Evolutionary conservation across 2,797 vertebrate genomes (phyloP).

Genomic region (Hafferia zeledoni): DNA sequence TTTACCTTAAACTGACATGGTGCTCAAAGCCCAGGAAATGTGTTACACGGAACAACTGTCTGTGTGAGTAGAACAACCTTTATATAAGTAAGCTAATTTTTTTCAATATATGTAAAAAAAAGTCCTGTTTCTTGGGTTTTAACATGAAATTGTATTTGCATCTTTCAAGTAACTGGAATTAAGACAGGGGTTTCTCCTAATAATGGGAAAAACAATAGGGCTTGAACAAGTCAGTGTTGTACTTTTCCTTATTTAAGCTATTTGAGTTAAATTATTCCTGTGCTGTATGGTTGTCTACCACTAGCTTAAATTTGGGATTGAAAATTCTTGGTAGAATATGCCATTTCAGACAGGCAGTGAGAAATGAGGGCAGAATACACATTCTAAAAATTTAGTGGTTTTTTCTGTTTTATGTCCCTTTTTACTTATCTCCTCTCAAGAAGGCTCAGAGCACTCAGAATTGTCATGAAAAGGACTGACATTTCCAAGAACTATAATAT

Average conservation of each 20-base stretch:
- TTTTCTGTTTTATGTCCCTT: not conserved
- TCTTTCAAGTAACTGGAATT: not conserved
- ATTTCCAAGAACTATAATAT: not conserved
- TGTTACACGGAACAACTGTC: not conserved
- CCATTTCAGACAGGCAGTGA: not conserved
- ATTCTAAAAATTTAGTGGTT: rapidly evolving
- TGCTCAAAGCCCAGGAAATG: not conserved
- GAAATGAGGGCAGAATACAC: not conserved
- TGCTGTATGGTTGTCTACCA: not conserved
- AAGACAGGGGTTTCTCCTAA: not conserved
- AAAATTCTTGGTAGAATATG: not conserved
- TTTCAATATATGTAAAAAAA: rapidly evolving
- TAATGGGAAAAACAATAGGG: not conserved
- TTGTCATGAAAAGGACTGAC: not conserved
- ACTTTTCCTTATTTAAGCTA: not conserved
- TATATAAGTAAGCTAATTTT: not conserved
- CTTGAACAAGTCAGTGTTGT: not conserved
- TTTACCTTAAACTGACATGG: not conserved
- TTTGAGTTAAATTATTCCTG: not conserved
- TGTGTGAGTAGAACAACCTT: not conserved
- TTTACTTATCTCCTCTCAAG: not conserved
- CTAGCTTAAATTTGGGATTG: not conserved
- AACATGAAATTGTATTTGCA: not conserved
- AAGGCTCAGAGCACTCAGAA: not conserved
- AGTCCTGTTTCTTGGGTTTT: not conserved